Evolutionary conservation across 1,140 invertebrate species (phyloP).

Genomic region (Hyles vespertilio): DNA sequence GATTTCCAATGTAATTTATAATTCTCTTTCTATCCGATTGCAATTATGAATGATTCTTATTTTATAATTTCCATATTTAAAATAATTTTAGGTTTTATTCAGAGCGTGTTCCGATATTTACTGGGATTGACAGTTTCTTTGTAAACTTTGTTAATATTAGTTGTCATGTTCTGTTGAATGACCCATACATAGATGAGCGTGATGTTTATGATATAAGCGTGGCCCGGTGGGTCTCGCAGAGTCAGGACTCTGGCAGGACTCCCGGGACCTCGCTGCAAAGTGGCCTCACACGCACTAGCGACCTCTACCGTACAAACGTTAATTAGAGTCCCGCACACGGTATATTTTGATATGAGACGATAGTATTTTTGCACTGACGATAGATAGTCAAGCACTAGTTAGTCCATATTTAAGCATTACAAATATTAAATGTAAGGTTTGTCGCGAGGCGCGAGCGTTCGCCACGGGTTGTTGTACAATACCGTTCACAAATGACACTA

Average conservation of each 20-base stretch:
- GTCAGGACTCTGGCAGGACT: too few relatives aligned
- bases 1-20: constrained; percentile 22
- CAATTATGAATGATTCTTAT: constrained; percentile 39
- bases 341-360: constrained; percentile 64
- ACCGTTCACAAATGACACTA: too few relatives aligned
- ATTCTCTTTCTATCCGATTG: constrained; percentile 30
- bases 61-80: constrained; percentile 21
- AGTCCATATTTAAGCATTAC: background rate
- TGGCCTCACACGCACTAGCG: constrained; percentile 37
- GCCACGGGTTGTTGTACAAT: too few relatives aligned
- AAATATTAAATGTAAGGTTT: background rate
- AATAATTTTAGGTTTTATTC: constrained; percentile 20
- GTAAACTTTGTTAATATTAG: background rate
- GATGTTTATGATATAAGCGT: too few relatives aligned
- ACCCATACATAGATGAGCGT: too few relatives aligned
- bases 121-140: constrained; percentile 2
- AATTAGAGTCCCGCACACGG: constrained; percentile 40
- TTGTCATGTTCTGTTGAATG: too few relatives aligned
- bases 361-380: constrained; percentile 66
- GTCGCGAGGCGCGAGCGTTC: too few relatives aligned
- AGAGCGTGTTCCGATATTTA: constrained; percentile 1
- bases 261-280: constrained; percentile 14
- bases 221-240: too few relatives aligned
- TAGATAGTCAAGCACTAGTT: constrained; percentile 56
- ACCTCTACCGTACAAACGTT: constrained; percentile 57